A percentile compares a stretch with the other conserved stretches of the same genome.
phyloP scores from a whole-genome alignment of 2,113 vertebrate genomes.

The Nibea albiflora region DNA sequence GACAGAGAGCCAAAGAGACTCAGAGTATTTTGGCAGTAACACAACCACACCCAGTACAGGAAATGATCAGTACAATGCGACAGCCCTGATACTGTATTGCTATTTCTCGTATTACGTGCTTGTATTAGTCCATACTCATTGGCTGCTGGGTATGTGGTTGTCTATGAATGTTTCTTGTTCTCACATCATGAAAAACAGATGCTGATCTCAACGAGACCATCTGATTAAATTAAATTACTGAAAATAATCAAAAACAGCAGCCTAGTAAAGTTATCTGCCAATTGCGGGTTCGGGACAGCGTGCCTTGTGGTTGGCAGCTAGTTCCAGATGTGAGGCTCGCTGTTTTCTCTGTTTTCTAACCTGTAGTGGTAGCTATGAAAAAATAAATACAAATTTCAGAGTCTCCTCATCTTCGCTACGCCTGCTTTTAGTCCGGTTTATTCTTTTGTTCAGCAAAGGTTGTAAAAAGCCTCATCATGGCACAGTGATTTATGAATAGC shows the following conservation, averaged over 20 bases:
- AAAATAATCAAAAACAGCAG: background rate
- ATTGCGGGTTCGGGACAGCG: background rate
- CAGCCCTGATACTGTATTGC: background rate
- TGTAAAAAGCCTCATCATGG: conserved; percentile 12
- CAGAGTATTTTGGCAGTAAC: background rate
- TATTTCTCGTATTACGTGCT: background rate
- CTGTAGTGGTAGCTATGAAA: background rate
- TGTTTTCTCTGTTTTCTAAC: background rate
- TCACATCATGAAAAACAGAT: no score
- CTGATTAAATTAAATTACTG: background rate
- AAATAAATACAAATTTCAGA: background rate
- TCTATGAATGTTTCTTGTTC: background rate
- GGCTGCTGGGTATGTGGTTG: background rate
- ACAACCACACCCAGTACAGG: background rate
- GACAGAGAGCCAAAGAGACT: conserved; percentile 17
- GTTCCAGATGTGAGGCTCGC: background rate
- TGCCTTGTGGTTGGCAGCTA: background rate
- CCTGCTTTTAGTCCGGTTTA: background rate
- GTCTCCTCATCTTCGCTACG: background rate
- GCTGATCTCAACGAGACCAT: background rate
- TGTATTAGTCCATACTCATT: background rate
- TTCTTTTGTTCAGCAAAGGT: background rate
- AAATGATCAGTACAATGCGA: conserved; percentile 3
- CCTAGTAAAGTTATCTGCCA: background rate
- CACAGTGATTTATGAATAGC: conserved; percentile 21